Conservation (phyloP, 1,140 invertebrate genomes). For the Teleopsis dalmanni region DNA sequence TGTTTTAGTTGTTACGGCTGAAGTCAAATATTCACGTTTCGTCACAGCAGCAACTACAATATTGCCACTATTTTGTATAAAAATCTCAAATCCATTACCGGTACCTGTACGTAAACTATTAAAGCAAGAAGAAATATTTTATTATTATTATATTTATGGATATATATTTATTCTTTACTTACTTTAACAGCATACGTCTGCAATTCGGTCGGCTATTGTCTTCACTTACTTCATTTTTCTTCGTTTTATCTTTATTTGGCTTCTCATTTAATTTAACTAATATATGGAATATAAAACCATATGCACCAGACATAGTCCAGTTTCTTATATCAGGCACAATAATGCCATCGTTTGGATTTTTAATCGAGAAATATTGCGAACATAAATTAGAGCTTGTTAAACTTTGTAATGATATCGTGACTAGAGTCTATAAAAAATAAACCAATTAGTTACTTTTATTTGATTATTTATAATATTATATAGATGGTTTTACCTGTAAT, state of each 20-base stretch:
- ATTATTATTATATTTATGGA: neutral
- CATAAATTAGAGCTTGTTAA: slow-evolving; percentile 30
- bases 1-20: slow-evolving; percentile 47
- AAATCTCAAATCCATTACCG: slow-evolving; percentile 55
- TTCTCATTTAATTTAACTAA: slow-evolving; percentile 50
- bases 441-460: neutral
- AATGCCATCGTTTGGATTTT: slow-evolving; percentile 49
- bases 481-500: slow-evolving; percentile 22
- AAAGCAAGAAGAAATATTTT: slow-evolving; percentile 1
- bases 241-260: neutral
- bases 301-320: slow-evolving; percentile 51
- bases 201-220: slow-evolving; percentile 7
- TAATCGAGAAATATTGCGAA: slow-evolving; percentile 47
- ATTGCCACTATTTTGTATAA: slow-evolving; percentile 50
- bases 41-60: slow-evolving; percentile 52
- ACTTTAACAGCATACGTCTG: slow-evolving; percentile 31
- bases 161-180: slow-evolving; percentile 4
- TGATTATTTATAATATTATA: neutral
- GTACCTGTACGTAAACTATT: slow-evolving; percentile 49
- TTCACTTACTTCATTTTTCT: slow-evolving; percentile 3
- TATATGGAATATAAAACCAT: slow-evolving; percentile 55
- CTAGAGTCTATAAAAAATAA: slow-evolving; percentile 22
- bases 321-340: slow-evolving; percentile 47
- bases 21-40: slow-evolving; percentile 52
- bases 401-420: slow-evolving; percentile 34